Evolutionary conservation across 2,113 vertebrate genomes (phyloP).

Genomic region (Archocentrus centrarchus): DNA sequence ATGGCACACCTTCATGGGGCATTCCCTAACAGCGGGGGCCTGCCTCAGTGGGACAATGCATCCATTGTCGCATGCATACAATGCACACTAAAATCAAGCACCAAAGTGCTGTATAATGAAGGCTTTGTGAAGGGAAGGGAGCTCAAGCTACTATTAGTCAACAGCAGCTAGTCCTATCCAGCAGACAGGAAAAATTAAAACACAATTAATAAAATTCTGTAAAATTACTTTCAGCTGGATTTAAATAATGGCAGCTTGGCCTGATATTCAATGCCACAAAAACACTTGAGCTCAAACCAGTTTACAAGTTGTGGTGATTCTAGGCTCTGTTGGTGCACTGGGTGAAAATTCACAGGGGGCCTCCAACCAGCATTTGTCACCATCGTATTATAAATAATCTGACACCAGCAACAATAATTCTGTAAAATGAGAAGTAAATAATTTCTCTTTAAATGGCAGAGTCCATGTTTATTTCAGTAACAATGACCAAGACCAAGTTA

Average conservation of each 20-base stretch:
- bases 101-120: background rate
- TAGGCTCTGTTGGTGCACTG: background rate
- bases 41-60: accelerated
- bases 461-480: too few species aligned
- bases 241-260: background rate
- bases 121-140: too few species aligned
- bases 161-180: background rate
- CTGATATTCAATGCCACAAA: background rate
- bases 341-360: background rate
- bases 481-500: too few species aligned
- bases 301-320: background rate
- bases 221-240: background rate
- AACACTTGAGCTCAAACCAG: background rate
- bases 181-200: background rate
- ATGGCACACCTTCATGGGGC: background rate
- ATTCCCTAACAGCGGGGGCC: background rate
- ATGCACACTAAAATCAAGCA: background rate
- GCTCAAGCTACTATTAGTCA: background rate
- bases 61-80: background rate
- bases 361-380: background rate
- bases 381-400: too few species aligned
- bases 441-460: too few species aligned
- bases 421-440: too few species aligned
- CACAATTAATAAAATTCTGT: background rate
- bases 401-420: too few species aligned